Percentiles rank a stretch among this genome's conserved stretches.
Conservation (phyloP, 2,888 invertebrate species). For the Drosophila quinaria region DNA sequence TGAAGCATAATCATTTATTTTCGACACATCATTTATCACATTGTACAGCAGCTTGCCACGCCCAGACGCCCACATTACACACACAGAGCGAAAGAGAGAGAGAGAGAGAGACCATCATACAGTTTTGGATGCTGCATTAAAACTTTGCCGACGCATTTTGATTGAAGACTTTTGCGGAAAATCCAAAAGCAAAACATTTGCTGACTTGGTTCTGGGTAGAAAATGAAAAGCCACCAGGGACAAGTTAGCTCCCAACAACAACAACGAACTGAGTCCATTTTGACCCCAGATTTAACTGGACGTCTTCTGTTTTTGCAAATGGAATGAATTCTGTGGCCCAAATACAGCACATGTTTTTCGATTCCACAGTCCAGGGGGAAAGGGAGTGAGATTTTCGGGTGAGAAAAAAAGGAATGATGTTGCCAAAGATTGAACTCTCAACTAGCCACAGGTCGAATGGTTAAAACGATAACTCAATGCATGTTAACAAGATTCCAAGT, state of each 20-base stretch:
- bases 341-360: not conserved
- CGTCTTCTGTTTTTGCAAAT: conserved; percentile 60
- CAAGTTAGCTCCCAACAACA: conserved; percentile 17
- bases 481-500: conserved; percentile 22
- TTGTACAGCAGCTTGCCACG: conserved; percentile 49
- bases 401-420: not conserved
- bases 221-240: conserved; percentile 21
- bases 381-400: not conserved
- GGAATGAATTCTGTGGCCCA: conserved; percentile 58
- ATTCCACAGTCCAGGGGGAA: not conserved
- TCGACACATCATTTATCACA: conserved; percentile 80
- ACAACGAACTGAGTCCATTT: conserved; percentile 11
- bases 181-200: conserved; percentile 28
- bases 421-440: conserved; percentile 16
- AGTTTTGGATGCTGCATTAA: conserved; percentile 59
- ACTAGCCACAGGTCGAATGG: conserved; percentile 23
- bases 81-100: conserved; percentile 21
- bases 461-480: conserved; percentile 25
- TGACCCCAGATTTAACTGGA: conserved; percentile 44
- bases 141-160: conserved; percentile 78
- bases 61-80: conserved; percentile 37
- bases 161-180: conserved; percentile 68
- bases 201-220: conserved; percentile 9
- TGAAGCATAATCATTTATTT: conserved; percentile 77
- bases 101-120: not conserved